Evolutionary conservation across 1,140 invertebrate species (phyloP).

Genomic region (Drosophila melanica): DNA sequence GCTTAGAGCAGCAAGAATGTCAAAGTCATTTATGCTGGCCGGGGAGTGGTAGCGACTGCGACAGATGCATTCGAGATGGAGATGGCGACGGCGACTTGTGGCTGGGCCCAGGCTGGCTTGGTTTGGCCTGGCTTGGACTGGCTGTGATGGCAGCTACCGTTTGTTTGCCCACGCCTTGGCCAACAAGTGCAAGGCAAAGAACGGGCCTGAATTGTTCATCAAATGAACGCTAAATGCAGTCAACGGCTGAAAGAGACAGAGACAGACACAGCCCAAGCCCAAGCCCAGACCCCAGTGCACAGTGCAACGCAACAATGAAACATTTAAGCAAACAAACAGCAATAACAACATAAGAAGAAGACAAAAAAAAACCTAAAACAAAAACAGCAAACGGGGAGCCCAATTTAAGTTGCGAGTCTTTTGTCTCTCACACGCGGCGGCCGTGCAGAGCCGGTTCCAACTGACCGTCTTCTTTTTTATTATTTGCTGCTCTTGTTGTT

Average conservation of each 20-base stretch:
- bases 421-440: constrained; percentile 38
- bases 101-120: neutral
- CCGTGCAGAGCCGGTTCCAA: constrained; percentile 36
- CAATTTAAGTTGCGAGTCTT: constrained; percentile 63
- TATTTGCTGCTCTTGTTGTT: constrained; percentile 24
- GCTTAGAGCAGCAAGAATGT: constrained; percentile 65
- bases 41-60: constrained; percentile 40
- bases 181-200: constrained; percentile 73
- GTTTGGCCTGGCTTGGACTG: neutral
- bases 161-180: constrained; percentile 58
- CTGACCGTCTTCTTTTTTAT: constrained; percentile 25
- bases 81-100: constrained; percentile 30
- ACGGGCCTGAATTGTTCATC: constrained; percentile 69
- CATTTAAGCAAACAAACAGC: constrained; percentile 75
- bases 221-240: constrained; percentile 77
- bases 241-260: constrained; percentile 25
- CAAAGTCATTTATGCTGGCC: constrained; percentile 72
- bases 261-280: neutral
- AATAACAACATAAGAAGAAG: constrained; percentile 4
- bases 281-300: constrained; percentile 33
- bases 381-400: constrained; percentile 39
- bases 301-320: constrained; percentile 76
- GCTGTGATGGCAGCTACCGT: constrained; percentile 52
- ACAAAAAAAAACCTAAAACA: constrained; percentile 21
- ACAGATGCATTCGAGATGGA: constrained; percentile 40